Evolutionary conservation across 2,113 vertebrate genomes (phyloP).

Genomic region (Urocitellus parryii): DNA sequence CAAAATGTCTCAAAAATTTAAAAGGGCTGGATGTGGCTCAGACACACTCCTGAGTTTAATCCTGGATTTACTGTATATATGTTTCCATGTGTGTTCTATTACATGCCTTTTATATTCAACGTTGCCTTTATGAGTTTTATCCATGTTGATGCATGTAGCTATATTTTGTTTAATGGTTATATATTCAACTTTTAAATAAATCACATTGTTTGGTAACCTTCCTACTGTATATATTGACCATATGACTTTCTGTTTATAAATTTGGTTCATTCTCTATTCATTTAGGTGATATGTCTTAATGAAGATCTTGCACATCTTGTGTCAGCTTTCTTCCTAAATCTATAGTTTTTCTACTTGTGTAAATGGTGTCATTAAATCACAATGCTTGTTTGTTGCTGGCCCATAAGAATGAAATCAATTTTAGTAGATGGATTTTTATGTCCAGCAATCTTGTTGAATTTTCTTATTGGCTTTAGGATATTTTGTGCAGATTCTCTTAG

Average conservation of each 20-base stretch:
- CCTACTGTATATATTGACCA: neutral
- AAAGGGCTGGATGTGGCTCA: too few relatives aligned
- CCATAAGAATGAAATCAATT: neutral
- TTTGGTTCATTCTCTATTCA: neutral
- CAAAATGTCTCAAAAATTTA: neutral
- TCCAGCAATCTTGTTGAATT: neutral
- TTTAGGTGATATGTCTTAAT: neutral
- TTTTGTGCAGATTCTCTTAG: neutral
- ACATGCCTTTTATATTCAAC: neutral
- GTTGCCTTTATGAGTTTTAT: neutral
- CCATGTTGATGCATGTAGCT: neutral
- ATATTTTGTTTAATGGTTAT: neutral
- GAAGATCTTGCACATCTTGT: neutral
- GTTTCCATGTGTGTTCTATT: neutral
- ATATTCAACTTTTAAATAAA: neutral
- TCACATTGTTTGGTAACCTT: neutral
- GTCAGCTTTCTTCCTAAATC: neutral
- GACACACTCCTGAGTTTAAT: neutral
- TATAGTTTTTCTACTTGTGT: neutral
- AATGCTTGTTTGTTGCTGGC: neutral
- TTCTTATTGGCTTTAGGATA: slow-evolving; percentile 26
- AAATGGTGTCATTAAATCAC: neutral
- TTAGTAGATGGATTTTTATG: neutral
- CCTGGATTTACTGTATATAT: neutral
- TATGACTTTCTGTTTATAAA: neutral